Percentiles rank a stretch among this genome's conserved stretches.
Conservation (phyloP, 2,113 vertebrate species). For the Rattus rattus region DNA sequence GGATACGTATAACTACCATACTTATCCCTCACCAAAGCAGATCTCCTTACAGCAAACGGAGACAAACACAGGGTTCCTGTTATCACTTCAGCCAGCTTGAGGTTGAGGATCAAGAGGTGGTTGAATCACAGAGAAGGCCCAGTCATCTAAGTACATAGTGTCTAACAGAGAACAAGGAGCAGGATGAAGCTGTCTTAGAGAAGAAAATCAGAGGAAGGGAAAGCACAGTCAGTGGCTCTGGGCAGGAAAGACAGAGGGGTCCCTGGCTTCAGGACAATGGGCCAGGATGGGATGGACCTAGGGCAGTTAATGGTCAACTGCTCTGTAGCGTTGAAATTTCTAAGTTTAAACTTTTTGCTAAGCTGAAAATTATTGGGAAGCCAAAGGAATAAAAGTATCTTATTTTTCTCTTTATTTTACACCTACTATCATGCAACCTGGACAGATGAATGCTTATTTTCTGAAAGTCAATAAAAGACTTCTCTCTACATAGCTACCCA, state of each 20-base stretch:
- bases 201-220: background rate
- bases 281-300: fast-evolving
- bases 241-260: background rate
- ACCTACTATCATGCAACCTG: background rate
- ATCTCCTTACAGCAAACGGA: background rate
- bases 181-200: background rate
- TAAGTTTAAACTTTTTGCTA: constrained; percentile 1
- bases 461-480: background rate
- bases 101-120: background rate
- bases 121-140: background rate
- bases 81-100: constrained; percentile 8
- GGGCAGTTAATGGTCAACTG: background rate
- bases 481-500: background rate
- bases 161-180: background rate
- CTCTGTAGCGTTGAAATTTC: background rate
- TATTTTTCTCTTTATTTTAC: background rate
- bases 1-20: background rate
- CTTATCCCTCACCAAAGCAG: background rate
- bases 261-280: background rate
- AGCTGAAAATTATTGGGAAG: background rate
- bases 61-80: background rate
- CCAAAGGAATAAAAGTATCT: constrained; percentile 28
- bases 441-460: constrained; percentile 32
- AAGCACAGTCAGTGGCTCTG: background rate
- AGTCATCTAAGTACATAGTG: background rate